Evolutionary conservation across 2,113 vertebrate species (phyloP).

Genomic region (Epinephelus moara): DNA sequence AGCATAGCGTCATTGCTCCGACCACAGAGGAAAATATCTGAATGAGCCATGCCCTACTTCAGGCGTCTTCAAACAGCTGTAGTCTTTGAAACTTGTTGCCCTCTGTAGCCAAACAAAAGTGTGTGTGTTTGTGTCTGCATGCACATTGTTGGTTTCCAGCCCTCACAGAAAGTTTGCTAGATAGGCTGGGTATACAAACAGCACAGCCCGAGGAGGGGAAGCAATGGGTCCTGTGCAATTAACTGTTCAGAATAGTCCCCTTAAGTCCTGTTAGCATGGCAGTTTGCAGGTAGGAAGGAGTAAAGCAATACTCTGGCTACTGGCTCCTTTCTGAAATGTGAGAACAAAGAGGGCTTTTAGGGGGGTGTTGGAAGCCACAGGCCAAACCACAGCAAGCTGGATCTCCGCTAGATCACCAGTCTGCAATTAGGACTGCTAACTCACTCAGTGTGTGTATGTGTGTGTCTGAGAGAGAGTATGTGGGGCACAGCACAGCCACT

Average conservation of each 20-base stretch:
- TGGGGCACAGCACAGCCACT: constrained; percentile 7
- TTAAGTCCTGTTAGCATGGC: constrained; percentile 72
- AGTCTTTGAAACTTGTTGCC: constrained; percentile 59
- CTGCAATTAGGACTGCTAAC: constrained; percentile 67
- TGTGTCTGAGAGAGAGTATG: neutral
- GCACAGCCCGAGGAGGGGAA: neutral
- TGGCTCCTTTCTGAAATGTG: constrained; percentile 70
- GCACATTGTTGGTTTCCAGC: constrained; percentile 12
- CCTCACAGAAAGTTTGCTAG: constrained; percentile 37
- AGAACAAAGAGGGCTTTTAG: constrained; percentile 79
- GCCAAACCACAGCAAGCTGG: constrained; percentile 68
- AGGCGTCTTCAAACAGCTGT: constrained; percentile 50
- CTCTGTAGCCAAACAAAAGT: constrained; percentile 22
- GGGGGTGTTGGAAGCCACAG: constrained; percentile 60
- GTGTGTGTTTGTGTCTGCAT: neutral
- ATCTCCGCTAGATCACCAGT: constrained; percentile 67
- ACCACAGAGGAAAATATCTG: constrained; percentile 73
- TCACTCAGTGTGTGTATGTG: constrained; percentile 31
- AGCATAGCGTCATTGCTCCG: constrained; percentile 61
- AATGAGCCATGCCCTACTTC: constrained; percentile 66
- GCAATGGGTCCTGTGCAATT: constrained; percentile 54
- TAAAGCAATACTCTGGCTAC: constrained; percentile 69
- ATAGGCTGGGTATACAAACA: constrained; percentile 53
- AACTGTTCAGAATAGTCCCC: constrained; percentile 63
- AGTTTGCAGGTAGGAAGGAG: constrained; percentile 44